Conservation (phyloP, 2,113 vertebrate species). For the Spheniscus mendiculus region DNA sequence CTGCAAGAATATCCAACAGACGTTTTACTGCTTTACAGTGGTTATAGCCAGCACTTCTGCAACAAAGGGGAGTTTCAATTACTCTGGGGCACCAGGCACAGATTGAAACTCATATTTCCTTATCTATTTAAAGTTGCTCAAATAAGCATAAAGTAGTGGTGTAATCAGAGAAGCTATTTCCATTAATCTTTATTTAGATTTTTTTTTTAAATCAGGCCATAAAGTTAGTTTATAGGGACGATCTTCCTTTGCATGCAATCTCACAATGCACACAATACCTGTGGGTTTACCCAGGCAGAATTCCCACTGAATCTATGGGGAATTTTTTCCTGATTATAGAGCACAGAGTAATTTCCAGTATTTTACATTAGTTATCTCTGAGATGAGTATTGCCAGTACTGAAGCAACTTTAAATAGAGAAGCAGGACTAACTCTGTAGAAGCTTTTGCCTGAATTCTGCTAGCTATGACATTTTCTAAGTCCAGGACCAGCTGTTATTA, state of each 20-base stretch:
- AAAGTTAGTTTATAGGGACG: slow-evolving; percentile 16
- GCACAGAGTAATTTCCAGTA: background rate
- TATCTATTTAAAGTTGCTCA: slow-evolving; percentile 66
- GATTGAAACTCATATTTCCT: slow-evolving; percentile 59
- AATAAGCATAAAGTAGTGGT: slow-evolving; percentile 59
- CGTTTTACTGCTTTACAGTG: background rate
- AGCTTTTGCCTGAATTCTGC: slow-evolving; percentile 2
- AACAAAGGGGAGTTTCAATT: slow-evolving; percentile 63
- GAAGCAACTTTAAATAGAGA: background rate
- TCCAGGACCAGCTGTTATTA: background rate
- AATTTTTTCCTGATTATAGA: slow-evolving; percentile 33
- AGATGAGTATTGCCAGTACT: slow-evolving; percentile 12
- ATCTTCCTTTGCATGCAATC: background rate
- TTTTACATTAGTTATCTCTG: slow-evolving; percentile 8
- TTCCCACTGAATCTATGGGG: slow-evolving; percentile 45
- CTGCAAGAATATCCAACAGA: slow-evolving; percentile 1
- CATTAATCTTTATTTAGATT: slow-evolving; percentile 57
- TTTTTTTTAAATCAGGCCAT: background rate
- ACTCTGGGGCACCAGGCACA: slow-evolving; percentile 64
- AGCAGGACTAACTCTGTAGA: background rate
- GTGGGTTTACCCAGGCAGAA: slow-evolving; percentile 60
- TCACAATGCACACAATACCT: slow-evolving; percentile 13
- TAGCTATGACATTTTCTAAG: background rate
- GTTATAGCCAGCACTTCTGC: slow-evolving; percentile 41
- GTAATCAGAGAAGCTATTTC: slow-evolving; percentile 53